Evolutionary conservation across 2,797 vertebrate genomes (phyloP).

Genomic region (Scolopax bukidnonensis): DNA sequence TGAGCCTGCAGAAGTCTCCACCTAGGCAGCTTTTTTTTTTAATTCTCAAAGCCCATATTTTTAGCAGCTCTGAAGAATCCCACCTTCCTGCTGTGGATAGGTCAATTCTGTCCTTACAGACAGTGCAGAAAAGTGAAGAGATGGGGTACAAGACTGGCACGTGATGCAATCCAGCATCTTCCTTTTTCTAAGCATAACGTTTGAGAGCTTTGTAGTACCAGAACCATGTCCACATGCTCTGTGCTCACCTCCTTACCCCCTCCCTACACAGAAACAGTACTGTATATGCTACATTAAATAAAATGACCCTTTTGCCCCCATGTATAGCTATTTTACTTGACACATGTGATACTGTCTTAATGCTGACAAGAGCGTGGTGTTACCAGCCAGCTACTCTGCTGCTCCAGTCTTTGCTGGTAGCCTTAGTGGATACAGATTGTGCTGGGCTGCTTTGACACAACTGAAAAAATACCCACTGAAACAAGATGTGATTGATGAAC

Average conservation of each 20-base stretch:
- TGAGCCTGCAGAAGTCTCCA: not conserved
- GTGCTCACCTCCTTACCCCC: not conserved
- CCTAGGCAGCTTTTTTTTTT: not conserved
- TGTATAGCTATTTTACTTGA: not conserved
- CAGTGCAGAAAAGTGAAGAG: not conserved
- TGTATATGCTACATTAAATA: not conserved
- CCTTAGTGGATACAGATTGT: not conserved
- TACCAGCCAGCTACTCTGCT: not conserved
- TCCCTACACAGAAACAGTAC: not conserved
- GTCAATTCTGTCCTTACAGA: not conserved
- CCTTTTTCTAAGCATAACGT: not conserved
- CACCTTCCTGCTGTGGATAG: not conserved
- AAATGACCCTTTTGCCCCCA: not conserved
- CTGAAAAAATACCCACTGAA: not conserved
- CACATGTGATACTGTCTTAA: not conserved
- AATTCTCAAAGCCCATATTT: not conserved
- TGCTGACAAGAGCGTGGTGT: accelerated
- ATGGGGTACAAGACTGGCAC: not conserved
- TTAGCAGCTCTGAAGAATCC: not conserved
- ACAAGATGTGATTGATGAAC: not conserved
- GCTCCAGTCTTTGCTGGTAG: not conserved
- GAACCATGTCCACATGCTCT: not conserved
- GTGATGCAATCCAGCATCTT: not conserved
- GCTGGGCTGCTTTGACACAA: not conserved
- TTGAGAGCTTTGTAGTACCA: not conserved